Base-by-base conservation (phyloP, 1,140 invertebrate genomes). In the Scaptodrosophila lebanonensis region DNA sequence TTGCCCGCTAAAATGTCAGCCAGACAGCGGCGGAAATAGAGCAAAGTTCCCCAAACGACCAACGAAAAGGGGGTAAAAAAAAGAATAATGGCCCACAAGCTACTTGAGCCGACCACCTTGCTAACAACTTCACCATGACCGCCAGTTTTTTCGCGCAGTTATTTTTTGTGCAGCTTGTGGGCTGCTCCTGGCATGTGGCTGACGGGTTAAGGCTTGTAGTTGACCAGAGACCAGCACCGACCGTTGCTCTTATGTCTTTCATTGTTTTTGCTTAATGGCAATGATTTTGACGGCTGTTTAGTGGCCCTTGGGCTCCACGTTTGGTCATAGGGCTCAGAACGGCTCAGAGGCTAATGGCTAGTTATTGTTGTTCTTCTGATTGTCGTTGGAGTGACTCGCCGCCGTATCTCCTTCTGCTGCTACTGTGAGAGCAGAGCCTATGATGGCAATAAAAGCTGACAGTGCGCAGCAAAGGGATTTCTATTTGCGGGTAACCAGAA, bases 221-320 rank as follows among this genome's bases (percentile, higher is more conserved):
- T 76, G 71, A 71, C 71, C 72, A 59, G 42, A 39, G 40, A 18
- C 20, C 18, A 17, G 29, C 35, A 13, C 15, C 25, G 25, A 9
- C 18, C 27, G 15, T 33, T 17, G 22, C 54, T 57, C 29, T 49
- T 12, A 48, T 38, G 43, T 22, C 60, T 65, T 79, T 45, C 58
- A 77, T 77, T 77, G 67, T 67, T 39, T 56, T 48, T 57, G 64
- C 50, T 52, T 70, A 72, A 72, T 79, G 69, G 65, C 59, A 60
- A 79, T 68, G 64, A 79, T 73, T 77, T 79, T 68, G 73, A 77
- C 73, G 73, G 63, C 73, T 79, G 73, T 68, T 77, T 79, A 79
- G 72, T 72, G 57, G 63, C 62, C 39, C 68, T 56, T 44, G 20
- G 16, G 11, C 3, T 17, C 36, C 3, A 9, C 47, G 60, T 67